Evolutionary conservation across 2,797 vertebrate species (phyloP), one percentile per base, ranked within the genome.

Genomic region (Ceryle rudis): DNA sequence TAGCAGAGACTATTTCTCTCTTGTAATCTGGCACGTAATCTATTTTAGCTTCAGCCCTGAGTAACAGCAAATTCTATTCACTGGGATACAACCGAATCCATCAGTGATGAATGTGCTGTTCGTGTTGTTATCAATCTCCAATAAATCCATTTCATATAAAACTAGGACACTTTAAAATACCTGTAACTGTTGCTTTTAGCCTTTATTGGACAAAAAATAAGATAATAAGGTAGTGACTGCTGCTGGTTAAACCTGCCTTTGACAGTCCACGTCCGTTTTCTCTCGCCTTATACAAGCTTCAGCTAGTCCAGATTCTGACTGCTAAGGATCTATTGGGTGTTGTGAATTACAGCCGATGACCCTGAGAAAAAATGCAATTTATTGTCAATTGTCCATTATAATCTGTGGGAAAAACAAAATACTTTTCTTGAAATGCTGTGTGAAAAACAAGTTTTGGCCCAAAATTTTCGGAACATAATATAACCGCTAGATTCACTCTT

Each of bases 341-440:
- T 91, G 85, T 77, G 90, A 69, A 79, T 87, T 41, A 91, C 1
- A 92, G 83, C 85, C 80, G 84, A 89, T 82, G 94, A 79, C 77
- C 81, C 86, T 83, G 90, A 95, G 60, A 51, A 84, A 97, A 94
- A 94, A 83, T 9, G 52, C 72, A 35, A 75, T 89, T 94, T 90
- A 64, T 65, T 82, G 80, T 95, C 83, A 88, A 86, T 80, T 85
- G 91, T 64, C 85, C 90, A 74, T 91, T 87, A 77, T 49, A 54
- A 91, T 95, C 90, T 96, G 92, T 97, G 94, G 97, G 95, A 95
- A 97, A 96, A 96, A 86, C 95, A 97, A 84, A 54, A 87, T 64
- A 80, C 92, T 96, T 96, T 96, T 88, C 73, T 71, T 54, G 95
- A 94, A 96, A 88, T 85, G 61, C 70, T 89, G 75, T 86, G 87